These are phyloP conservation scores for Aythya baeri DNA, from an alignment of 2,113 vertebrate genomes.

Conservation along the genomic window DNA sequence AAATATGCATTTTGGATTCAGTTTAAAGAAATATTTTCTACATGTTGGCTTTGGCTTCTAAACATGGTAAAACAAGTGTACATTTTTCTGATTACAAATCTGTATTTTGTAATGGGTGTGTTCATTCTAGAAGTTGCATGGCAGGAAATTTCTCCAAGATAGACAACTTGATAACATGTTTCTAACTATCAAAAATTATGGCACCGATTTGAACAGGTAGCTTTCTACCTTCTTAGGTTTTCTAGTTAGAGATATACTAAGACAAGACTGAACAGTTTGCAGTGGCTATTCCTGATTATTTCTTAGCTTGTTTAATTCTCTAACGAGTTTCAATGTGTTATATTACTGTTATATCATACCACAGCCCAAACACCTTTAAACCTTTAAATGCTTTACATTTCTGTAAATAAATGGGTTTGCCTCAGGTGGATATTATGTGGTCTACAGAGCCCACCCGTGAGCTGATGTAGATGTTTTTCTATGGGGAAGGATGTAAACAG, in stretches of 20 bases:
- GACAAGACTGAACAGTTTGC: neutral
- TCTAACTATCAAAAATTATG: neutral
- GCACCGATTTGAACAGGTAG: neutral
- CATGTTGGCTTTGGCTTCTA: neutral
- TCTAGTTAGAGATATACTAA: neutral
- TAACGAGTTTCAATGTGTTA: neutral
- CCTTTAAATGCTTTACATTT: neutral
- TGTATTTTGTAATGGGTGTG: neutral
- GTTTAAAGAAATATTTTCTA: neutral
- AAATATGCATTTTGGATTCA: neutral
- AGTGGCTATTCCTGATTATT: neutral
- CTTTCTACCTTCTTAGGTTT: neutral
- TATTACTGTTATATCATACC: neutral
- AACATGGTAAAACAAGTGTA: neutral
- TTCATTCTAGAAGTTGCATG: neutral
- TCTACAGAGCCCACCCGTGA: neutral
- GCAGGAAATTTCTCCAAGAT: neutral
- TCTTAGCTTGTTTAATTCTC: neutral
- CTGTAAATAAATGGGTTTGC: neutral
- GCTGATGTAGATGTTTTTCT: neutral
- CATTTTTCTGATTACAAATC: neutral
- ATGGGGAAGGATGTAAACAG: neutral
- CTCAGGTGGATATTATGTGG: neutral
- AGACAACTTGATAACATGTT: neutral
- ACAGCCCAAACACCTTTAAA: neutral